Base-by-base conservation (phyloP, 37 sponge, comb jelly and placozoan species). In the Cliona cf. orientalis region DNA sequence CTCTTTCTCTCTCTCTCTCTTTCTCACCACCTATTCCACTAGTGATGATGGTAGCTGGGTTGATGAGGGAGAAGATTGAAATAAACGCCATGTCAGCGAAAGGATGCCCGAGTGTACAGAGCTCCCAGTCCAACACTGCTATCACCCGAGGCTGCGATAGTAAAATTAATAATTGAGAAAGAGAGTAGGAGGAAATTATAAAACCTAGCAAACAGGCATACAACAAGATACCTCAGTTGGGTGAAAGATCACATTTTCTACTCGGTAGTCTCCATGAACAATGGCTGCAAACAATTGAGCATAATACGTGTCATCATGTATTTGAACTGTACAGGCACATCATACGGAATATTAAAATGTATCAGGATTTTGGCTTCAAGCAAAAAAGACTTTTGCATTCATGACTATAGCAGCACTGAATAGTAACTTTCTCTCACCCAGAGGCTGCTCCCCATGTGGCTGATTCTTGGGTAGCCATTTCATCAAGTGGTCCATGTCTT, bases 71-170 rank as follows among this genome's bases (percentile, higher is more conserved):
- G 59, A 85, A 75, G 72, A 86, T 64, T 0, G 63, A 37, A 6
- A 81, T 7, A 49, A 59, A 84, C 3, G 84, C 92, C 32, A 95
- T 31, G 57, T 95, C 95, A 80, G 80, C 49, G 6, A 88, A 58
- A 28, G 91, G 91, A 41, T 91, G 76, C 17, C 95, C 95, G 29
- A 95, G 56, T 31, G 95, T 83, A 39, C 86, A 80, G 66, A 95
- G 41, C 58, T 95, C 95, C 95, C 95, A 95, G 91, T 95, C 95
- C 45, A 95, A 59, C 56, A 95, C 95, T 44, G 91, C 95, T 34
- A 88, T 41, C 42, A 95, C 91, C n/a, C 84, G 58, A 39, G 95
- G 92, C 91, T 90, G 69, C 0, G 36, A 39, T n/a, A n/a, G n/a
- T n/a, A n/a, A n/a, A n/a, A n/a, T n/a, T n/a, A n/a, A n/a, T n/a